Evolutionary conservation across 2,797 vertebrate species (phyloP), one percentile per base, ranked within the genome.

Genomic region (Staurois parvus): DNA sequence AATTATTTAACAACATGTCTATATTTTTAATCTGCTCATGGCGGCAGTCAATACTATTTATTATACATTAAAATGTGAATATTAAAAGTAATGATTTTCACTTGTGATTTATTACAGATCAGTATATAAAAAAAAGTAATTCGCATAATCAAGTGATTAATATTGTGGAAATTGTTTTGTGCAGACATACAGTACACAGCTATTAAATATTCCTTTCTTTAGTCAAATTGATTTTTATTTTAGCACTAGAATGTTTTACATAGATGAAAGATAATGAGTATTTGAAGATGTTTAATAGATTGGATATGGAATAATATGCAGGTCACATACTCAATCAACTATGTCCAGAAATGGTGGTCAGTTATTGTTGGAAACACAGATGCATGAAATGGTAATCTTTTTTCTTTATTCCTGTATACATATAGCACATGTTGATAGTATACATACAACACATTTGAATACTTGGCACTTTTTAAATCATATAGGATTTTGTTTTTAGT

Each of bases 81-180:
- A 94, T 94, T 94, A 94, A 92, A 94, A 94, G 90, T 93, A 93
- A 93, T 89, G 89, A 93, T 94, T 91, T 91, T 19, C 89, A 88
- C 89, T 78, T 88, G 87, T 92, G 92, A 92, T 95, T 94, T 94
- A 94, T 94, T 93, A 90, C 88, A 67, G 29, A 62, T 76, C 29
- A 74, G 59, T 84, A 64, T 84, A 68, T 76, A 12, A 75, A 75
- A 52, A 30, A 26, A 64, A 21, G 62, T 34, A 59, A 42, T 42
- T 45, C 10, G 32, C 26, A 67, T 32, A 75, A 67, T 75, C 19
- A 68, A 48, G 62, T 48, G 13, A 75, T 75, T 80, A 74, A 83
- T 83, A 67, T 32, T 19, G 26, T 62, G 19, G 59, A 42, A 74
- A 75, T 75, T 68, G 72, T 83, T 45, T 37, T 76, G 81, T 67